Percentiles rank a stretch among this genome's conserved stretches.
These are phyloP conservation scores for Litoditis marina DNA, from an alignment of 2,888 invertebrate species.

Conservation along the genomic window DNA sequence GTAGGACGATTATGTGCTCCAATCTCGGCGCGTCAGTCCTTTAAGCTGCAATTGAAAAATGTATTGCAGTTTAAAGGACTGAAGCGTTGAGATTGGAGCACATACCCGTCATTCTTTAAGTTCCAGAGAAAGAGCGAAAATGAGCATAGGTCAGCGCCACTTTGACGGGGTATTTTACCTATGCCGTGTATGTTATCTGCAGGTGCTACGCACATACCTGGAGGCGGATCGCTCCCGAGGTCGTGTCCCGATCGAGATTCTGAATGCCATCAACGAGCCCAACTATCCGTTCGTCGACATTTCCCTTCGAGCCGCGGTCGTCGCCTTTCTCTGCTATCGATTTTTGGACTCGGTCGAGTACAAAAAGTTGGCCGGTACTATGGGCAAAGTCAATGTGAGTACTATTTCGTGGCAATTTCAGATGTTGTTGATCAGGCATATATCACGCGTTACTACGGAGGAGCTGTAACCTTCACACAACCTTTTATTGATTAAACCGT, in stretches of 20 bases:
- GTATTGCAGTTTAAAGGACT: no score
- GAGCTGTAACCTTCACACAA: background rate
- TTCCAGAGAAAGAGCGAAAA: no score
- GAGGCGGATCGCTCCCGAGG: constrained; percentile 34
- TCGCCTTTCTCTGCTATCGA: constrained; percentile 83
- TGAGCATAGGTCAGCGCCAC: no score
- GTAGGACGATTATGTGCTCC: no score
- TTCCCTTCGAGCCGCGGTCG: constrained; percentile 65
- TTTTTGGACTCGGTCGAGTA: constrained; percentile 89
- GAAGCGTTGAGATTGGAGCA: no score
- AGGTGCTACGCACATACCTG: constrained; percentile 46
- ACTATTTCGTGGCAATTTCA: background rate
- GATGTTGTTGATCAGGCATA: no score
- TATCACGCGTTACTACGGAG: background rate
- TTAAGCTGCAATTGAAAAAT: no score
- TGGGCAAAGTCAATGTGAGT: constrained; percentile 42
- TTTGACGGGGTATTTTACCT: no score
- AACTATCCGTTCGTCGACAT: constrained; percentile 80
- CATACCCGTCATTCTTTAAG: no score
- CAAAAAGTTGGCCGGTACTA: constrained; percentile 85
- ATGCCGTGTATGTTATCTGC: no score
- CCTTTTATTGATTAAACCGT: no score
- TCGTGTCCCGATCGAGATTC: constrained; percentile 34
- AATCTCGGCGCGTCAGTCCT: no score
- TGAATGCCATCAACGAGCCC: constrained; percentile 29